phyloP scores from a whole-genome alignment of 2,888 invertebrate genomes.

The Polyploca ridens region DNA sequence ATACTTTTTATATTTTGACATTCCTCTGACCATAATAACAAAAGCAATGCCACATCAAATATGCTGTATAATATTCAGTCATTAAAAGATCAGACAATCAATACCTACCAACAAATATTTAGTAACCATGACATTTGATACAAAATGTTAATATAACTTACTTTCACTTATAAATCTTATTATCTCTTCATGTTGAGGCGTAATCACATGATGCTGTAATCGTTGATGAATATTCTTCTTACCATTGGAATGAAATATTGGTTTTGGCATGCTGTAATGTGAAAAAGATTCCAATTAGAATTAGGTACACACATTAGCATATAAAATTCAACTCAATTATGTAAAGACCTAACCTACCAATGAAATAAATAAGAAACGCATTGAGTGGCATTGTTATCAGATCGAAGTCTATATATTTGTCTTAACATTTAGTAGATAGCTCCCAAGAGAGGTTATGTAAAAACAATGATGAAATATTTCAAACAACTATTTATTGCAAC shows the following conservation, averaged over 20 bases:
- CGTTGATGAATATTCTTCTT: slow-evolving; percentile 85
- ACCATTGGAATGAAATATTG: slow-evolving; percentile 90
- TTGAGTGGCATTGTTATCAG: slow-evolving; percentile 14
- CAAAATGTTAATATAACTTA: slow-evolving; percentile 77
- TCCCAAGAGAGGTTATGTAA: slow-evolving; percentile 77
- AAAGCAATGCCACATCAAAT: too few species aligned
- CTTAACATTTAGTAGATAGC: slow-evolving; percentile 28
- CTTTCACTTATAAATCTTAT: slow-evolving; percentile 94
- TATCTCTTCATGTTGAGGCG: slow-evolving; percentile 94
- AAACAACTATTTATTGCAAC: slow-evolving; percentile 45
- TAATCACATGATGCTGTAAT: slow-evolving; percentile 85
- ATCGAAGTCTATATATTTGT: slow-evolving; percentile 21
- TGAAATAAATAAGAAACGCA: slow-evolving; percentile 15
- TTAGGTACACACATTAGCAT: not conserved
- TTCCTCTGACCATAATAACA: too few species aligned
- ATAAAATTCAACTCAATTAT: not conserved
- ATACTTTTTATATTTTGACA: too few species aligned
- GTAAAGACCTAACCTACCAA: not conserved
- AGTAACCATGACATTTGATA: slow-evolving; percentile 4
- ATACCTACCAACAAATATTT: not conserved
- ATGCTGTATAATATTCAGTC: not conserved
- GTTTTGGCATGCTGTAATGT: slow-evolving; percentile 89
- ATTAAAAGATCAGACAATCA: not conserved
- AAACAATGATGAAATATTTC: slow-evolving; percentile 72
- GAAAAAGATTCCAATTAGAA: slow-evolving; percentile 20